Evolutionary conservation across 2,888 invertebrate species (phyloP).

Genomic region (Phanerotoma sp.): DNA sequence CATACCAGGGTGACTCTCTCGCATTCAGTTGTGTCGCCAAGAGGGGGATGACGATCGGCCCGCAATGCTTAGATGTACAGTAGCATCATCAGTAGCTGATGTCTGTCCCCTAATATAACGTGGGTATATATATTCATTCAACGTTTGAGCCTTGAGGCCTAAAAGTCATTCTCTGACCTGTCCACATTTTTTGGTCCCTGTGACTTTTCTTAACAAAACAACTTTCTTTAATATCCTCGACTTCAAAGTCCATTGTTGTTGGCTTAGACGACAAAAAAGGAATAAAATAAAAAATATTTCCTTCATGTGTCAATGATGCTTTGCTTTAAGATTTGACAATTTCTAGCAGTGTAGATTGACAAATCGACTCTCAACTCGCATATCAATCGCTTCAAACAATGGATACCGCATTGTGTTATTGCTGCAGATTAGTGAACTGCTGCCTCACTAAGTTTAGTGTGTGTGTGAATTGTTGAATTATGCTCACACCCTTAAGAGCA

Average conservation of each 20-base stretch:
- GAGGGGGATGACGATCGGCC: slow-evolving; percentile 39
- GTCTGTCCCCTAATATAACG: slow-evolving; percentile 28
- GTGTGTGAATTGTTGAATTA: slow-evolving; percentile 23
- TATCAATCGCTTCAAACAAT: slow-evolving; percentile 1
- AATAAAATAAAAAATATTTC: no score
- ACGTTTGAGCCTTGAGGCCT: slow-evolving; percentile 4
- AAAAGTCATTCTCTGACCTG: neutral
- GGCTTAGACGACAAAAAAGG: no score
- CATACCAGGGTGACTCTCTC: slow-evolving; percentile 43
- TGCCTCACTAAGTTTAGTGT: slow-evolving; percentile 44
- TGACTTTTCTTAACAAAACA: neutral
- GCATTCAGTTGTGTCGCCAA: slow-evolving; percentile 22
- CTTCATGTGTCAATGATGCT: no score
- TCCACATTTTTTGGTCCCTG: neutral
- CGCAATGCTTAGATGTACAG: slow-evolving; percentile 12
- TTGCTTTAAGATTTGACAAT: no score
- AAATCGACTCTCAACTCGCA: slow-evolving; percentile 11
- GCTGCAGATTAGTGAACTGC: slow-evolving; percentile 54
- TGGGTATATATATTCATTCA: slow-evolving; percentile 7
- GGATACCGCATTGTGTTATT: slow-evolving; percentile 40
- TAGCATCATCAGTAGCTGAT: no score
- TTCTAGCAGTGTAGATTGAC: neutral
- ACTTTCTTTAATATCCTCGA: no score
- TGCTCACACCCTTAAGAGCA: slow-evolving; percentile 1
- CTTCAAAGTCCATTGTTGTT: neutral